Evolutionary conservation across 2,113 vertebrate genomes (phyloP).

Genomic region (Cynocephalus volans): DNA sequence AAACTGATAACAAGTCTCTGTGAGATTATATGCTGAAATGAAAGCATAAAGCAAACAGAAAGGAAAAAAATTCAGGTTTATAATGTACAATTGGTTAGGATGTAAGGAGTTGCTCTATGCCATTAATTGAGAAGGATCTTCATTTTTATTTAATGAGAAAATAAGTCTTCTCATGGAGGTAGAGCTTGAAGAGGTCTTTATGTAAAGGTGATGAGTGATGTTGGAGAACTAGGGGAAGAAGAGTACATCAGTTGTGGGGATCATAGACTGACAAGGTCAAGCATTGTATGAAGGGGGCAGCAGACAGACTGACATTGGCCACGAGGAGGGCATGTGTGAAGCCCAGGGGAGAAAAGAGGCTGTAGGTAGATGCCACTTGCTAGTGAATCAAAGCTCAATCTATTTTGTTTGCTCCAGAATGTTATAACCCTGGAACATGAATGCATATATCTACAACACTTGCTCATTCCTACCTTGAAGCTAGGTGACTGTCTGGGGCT

Average conservation of each 20-base stretch:
- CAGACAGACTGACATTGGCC: not conserved
- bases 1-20: constrained; percentile 5
- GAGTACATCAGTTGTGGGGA: too few species aligned
- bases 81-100: not conserved
- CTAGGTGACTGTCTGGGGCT: not conserved
- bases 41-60: constrained; percentile 54
- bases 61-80: not conserved
- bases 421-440: not conserved
- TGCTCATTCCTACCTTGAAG: not conserved
- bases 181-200: not conserved
- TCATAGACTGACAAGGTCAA: not conserved
- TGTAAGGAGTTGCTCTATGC: not conserved
- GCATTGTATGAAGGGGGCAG: not conserved
- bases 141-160: constrained; percentile 35
- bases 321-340: not conserved
- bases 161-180: not conserved
- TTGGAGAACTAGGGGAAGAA: not conserved
- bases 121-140: not conserved
- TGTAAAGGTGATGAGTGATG: not conserved
- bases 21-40: constrained; percentile 49
- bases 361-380: not conserved
- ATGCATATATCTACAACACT: not conserved
- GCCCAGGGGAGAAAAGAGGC: not conserved
- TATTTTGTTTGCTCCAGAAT: not conserved
- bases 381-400: not conserved